Percentiles rank a stretch among this genome's conserved stretches.
Conservation (phyloP, 2,113 vertebrate species). For the Nothobranchius kuhntae region DNA sequence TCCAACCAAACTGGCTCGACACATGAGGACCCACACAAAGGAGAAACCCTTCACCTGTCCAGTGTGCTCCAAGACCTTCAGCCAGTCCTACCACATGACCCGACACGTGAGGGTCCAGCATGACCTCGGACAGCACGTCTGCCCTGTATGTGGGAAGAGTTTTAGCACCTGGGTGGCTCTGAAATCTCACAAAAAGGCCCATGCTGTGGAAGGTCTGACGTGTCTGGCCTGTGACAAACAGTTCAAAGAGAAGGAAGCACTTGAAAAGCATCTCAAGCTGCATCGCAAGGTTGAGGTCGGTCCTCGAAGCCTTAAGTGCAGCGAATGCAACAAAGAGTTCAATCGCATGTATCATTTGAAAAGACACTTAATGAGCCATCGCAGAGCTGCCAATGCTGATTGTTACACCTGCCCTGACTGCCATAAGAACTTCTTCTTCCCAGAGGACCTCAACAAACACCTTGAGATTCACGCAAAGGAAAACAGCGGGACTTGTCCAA, state of each 20-base stretch:
- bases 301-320: conserved; percentile 47
- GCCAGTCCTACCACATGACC: conserved; percentile 73
- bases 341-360: conserved; percentile 64
- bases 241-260: conserved; percentile 48
- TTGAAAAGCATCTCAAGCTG: conserved; percentile 51
- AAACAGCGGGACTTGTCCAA: conserved; percentile 59
- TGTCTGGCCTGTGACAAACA: conserved; percentile 63
- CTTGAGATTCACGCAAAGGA: conserved; percentile 59
- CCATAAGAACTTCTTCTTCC: conserved; percentile 50
- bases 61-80: conserved; percentile 55
- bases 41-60: conserved; percentile 71
- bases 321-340: conserved; percentile 67
- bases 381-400: conserved; percentile 35
- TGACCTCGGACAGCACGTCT: conserved; percentile 48
- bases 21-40: conserved; percentile 72
- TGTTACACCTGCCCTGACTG: conserved; percentile 59
- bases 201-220: conserved; percentile 30
- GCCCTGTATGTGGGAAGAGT: conserved; percentile 57
- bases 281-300: conserved; percentile 39
- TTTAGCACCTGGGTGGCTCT: conserved; percentile 55
- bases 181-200: conserved; percentile 56
- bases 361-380: conserved; percentile 60
- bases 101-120: conserved; percentile 67
- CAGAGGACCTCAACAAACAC: conserved; percentile 68
- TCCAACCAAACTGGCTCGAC: conserved; percentile 62